Evolutionary conservation across 2,888 invertebrate species (phyloP), one percentile per base, ranked within the genome.

Genomic region (Andricus curvator): DNA sequence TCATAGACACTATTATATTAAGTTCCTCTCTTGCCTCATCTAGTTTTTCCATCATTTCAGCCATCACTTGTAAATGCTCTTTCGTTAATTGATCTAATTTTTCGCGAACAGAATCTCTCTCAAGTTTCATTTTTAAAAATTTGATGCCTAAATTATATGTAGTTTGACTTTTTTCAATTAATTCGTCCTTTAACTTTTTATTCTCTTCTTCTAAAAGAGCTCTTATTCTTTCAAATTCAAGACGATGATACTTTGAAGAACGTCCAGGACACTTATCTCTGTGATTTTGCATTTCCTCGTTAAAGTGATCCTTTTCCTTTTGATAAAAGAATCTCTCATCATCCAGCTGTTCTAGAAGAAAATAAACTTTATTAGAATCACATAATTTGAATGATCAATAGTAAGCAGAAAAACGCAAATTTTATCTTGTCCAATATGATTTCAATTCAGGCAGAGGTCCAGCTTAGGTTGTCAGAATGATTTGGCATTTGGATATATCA

Each of bases 311-410:
- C 85, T 94, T 95, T 88, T 94, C 94, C 86, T 94, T 93, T 83
- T 93, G 93, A 88, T 94, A 94, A 86, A 93, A 94, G 81, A 93
- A 93, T 88, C 94, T 93, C 90, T 95, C 94, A 84, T 94, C 94
- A 82, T 94, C 93, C 83, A 95, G 89, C 89, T 95, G 94, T 90
- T 94, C 89, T 90, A 82, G 83, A 90, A 88, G n/a, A 85, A 29
- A 84, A 84, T 84, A 64, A 25, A 22, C 41, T 37, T 13, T 2
- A 66, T 37, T 22, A 66, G 41, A 37, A 66, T n/a, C n/a, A 3
- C n/a, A 37, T 20, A 20, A 66, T 67, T 80, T 51, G 66, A 41
- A 79, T 82, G 77, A 81, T 81, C 8, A 11, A 67, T 20, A 4
- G 8, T 66, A 9, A n/a, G 11, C 17, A 33, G n/a, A 56, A n/a